Base-by-base conservation (phyloP, 2,797 vertebrate genomes). In the Phaenicophaeus curvirostris region DNA sequence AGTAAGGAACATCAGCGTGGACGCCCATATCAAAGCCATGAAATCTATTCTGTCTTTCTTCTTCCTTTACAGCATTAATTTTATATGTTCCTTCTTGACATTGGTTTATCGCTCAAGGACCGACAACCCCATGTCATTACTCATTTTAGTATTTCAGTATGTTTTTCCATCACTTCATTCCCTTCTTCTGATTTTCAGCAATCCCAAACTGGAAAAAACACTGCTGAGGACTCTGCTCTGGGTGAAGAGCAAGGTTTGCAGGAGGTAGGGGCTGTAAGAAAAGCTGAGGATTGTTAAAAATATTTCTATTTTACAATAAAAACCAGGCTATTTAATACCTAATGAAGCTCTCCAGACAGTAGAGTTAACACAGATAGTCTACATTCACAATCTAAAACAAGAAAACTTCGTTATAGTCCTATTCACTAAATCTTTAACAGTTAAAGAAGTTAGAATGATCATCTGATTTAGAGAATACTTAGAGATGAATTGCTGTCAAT, bases 11-110 rank as follows among this genome's bases (percentile, higher is more conserved):
- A 20, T 84, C 57, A 94, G 41, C 30, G 4, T 33, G 44, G 89
- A 95, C 5, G 95, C 71, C 9, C 96, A 97, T 9, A 42, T 96
- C 54, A 97, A 63, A 88, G 96, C 94, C 53, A 94, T 96, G 53
- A 96, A 96, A 95, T 37, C 58, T 8, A 35, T 95, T 39, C 1
- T 96, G 39, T 94, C 48, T n/a, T 97, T 93, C 20, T 21, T 92
- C 6, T 1, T 89, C 1, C 23, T 78, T 41, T 90, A 92, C 48
- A 54, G 42, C 77, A 15, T 94, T 25, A 72, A 91, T 44, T 93
- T 94, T 27, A 3, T 1, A 10, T 71, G 21, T 33, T 69, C 94
- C 39, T 3, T 79, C 5, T 7, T 67, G 12, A 2, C 30, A 6
- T 2, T 86, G 37, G 9, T 80, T 42, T n/a, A 24, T 25, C 5